Base-by-base conservation (phyloP, 2,797 vertebrate species). In the Anomalospiza imberbis region DNA sequence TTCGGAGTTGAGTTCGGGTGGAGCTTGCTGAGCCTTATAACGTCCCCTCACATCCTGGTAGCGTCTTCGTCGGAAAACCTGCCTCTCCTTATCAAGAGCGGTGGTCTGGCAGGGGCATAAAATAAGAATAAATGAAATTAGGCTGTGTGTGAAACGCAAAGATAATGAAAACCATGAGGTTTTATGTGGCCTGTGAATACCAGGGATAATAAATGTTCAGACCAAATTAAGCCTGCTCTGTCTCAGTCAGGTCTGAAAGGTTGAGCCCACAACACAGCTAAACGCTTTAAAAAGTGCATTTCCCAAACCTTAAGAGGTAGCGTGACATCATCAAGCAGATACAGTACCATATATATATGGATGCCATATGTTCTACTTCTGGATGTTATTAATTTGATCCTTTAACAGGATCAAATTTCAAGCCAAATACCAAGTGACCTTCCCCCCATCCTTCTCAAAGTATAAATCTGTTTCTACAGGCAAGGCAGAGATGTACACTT, bases 61-160 rank as follows among this genome's bases (percentile, higher is more conserved):
- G 98, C 99, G 97, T 99, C 99, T 98, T 99, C 99, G 97, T 99
- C 98, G 92, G 99, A 99, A 98, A 99, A 99, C 98, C 99, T 99
- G 99, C 99, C 99, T 99, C 99, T 99, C 98, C 98, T 99, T 99
- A 99, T 99, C 99, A 99, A 99, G 98, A 99, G 99, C 97, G 98
- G 99, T 99, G 98, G 98, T 99, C 99, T 99, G 98, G 95, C 98
- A 97, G 97, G 97, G 98, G 97, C 98, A 97, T 98, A 98, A 98
- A 98, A 98, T 98, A 96, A 98, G 96, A 98, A 97, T 98, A 97
- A 97, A 97, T 94, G 94, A 98, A 97, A 97, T 98, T 98, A 98
- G 97, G 97, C 97, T 92, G 89, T 85, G 91, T 89, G 95, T 95
- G 95, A 94, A 97, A 88, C 40, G 92, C 94, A 88, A 87, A 73